Evolutionary conservation across 2,888 invertebrate genomes (phyloP).

Genomic region (Drosophila quinaria): DNA sequence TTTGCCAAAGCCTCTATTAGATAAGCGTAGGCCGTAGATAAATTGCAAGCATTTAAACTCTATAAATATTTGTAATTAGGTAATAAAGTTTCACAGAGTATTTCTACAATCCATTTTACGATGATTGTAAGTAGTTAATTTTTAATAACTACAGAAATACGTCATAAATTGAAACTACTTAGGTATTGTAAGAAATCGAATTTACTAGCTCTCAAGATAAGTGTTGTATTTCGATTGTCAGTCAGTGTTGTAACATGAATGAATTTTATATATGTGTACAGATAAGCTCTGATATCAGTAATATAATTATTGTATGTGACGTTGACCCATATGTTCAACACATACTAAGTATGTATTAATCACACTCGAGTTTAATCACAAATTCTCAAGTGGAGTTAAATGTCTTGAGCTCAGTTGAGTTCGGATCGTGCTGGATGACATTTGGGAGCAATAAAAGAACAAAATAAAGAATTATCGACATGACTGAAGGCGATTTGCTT

Average conservation of each 20-base stretch:
- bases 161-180: neutral
- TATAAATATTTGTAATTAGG: no score
- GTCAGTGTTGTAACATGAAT: neutral
- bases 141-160: neutral
- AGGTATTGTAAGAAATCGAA: neutral
- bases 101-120: no score
- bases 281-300: slow-evolving; percentile 11
- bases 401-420: slow-evolving; percentile 32
- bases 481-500: neutral
- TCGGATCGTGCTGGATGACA: slow-evolving; percentile 22
- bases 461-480: neutral
- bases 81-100: no score
- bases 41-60: no score
- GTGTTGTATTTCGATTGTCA: neutral
- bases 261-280: neutral
- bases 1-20: no score
- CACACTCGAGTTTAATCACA: slow-evolving; percentile 25
- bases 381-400: slow-evolving; percentile 2
- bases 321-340: no score
- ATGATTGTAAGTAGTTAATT: neutral
- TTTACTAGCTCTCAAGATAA: neutral
- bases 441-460: neutral
- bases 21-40: neutral
- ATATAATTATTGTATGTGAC: neutral
- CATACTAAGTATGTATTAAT: slow-evolving; percentile 6